Percentiles rank a stretch among this genome's conserved stretches.
These are phyloP conservation scores for Henricia sp. DNA, from an alignment of 53 echinoderm and acorn worm genomes.

Conservation along the genomic window DNA sequence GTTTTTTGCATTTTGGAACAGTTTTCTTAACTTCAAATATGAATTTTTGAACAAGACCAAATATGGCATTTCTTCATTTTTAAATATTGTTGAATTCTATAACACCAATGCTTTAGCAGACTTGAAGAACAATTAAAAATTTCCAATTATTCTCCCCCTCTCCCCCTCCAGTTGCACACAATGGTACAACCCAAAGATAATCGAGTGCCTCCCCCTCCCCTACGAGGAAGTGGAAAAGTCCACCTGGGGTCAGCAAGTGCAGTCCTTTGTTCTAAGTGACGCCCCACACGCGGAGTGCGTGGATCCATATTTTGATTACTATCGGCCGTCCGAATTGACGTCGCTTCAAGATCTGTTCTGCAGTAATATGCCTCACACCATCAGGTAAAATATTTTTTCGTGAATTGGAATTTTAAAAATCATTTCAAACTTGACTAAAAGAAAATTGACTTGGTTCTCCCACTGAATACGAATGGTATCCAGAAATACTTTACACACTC, in stretches of 20 bases:
- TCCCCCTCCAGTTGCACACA: slow-evolving; percentile 89
- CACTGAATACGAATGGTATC: too few species aligned
- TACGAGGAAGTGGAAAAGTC: slow-evolving; percentile 73
- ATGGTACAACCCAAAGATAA: slow-evolving; percentile 74
- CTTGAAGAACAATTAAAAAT: too few species aligned
- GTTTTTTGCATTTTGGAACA: too few species aligned
- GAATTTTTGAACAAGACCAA: too few species aligned
- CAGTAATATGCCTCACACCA: slow-evolving; percentile 82
- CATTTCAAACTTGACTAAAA: too few species aligned
- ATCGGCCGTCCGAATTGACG: slow-evolving; percentile 72
- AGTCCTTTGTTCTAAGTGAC: slow-evolving; percentile 3
- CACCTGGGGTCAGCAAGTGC: slow-evolving; percentile 24
- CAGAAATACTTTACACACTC: too few species aligned
- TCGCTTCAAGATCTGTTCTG: slow-evolving; percentile 76
- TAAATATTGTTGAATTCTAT: background rate
- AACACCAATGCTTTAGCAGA: background rate
- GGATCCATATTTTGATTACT: slow-evolving; percentile 81
- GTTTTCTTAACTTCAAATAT: too few species aligned
- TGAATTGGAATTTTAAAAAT: too few species aligned
- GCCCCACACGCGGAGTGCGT: slow-evolving; percentile 55
- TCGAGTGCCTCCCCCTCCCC: slow-evolving; percentile 74
- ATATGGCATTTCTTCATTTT: too few species aligned
- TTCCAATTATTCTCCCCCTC: too few species aligned
- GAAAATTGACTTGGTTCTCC: too few species aligned
- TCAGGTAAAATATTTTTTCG: too few species aligned